Evolutionary conservation across 2,888 invertebrate genomes (phyloP).

Genomic region (Myathropa florea): DNA sequence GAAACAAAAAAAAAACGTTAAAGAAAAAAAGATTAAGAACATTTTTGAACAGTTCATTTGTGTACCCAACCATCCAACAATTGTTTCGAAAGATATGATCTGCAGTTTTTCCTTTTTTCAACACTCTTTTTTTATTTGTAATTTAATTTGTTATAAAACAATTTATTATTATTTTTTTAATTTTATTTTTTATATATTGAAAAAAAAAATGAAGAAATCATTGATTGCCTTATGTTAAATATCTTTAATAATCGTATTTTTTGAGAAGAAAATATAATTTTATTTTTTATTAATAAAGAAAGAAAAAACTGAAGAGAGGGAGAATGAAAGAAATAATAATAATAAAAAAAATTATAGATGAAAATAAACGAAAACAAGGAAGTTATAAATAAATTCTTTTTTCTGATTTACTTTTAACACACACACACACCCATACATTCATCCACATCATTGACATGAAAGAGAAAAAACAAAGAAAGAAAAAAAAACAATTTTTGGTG

Average conservation of each 20-base stretch:
- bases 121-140: slow-evolving; percentile 19
- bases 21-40: not conserved
- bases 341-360: slow-evolving; percentile 35
- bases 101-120: slow-evolving; percentile 26
- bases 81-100: not conserved
- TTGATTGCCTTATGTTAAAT: slow-evolving; percentile 62
- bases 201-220: slow-evolving; percentile 26
- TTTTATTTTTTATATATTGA: slow-evolving; percentile 26
- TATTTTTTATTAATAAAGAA: slow-evolving; percentile 41
- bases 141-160: slow-evolving; percentile 44
- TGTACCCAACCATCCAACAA: not conserved
- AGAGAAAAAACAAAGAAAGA: too few species aligned
- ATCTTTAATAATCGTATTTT: slow-evolving; percentile 42
- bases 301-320: slow-evolving; percentile 1
- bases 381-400: slow-evolving; percentile 32
- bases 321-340: slow-evolving; percentile 26
- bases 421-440: not conserved
- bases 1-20: not conserved
- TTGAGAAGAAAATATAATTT: slow-evolving; percentile 45
- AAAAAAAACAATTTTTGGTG: not conserved
- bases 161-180: slow-evolving; percentile 32
- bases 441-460: not conserved
- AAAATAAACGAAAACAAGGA: slow-evolving; percentile 45
- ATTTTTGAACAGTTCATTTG: not conserved
- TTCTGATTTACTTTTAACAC: not conserved